phyloP scores from a whole-genome alignment of 2,113 vertebrate genomes.

The Leucopternis melanops region DNA sequence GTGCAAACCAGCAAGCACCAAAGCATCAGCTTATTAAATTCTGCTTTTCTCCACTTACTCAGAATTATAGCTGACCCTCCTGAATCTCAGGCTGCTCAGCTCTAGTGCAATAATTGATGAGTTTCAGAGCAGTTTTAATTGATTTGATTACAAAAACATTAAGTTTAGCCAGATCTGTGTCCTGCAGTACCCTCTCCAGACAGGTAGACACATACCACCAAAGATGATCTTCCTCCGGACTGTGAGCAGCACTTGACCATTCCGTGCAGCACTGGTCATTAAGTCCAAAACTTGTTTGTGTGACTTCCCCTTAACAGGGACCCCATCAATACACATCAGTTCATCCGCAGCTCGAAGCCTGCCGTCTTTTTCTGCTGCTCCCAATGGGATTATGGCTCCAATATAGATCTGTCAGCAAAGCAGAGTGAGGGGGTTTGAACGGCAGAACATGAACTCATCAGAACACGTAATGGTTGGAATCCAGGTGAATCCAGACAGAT shows the following conservation, averaged over 20 bases:
- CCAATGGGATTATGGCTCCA: conserved; percentile 92
- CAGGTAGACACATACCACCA: conserved; percentile 72
- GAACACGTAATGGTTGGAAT: not conserved
- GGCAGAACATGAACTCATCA: not conserved
- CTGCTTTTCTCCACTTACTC: not conserved
- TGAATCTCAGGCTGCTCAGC: not conserved
- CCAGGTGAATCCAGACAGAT: not conserved
- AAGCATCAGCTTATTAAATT: not conserved
- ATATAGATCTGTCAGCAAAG: conserved; percentile 86
- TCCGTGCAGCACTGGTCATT: conserved; percentile 94
- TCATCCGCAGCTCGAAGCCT: conserved; percentile 92
- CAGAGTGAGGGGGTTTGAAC: not conserved
- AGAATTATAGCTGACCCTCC: not conserved
- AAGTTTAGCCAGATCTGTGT: not conserved
- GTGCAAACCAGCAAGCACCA: not conserved
- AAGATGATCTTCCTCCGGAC: conserved; percentile 86
- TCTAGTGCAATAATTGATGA: not conserved
- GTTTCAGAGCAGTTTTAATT: not conserved
- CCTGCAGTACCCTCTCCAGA: not conserved
- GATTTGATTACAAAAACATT: no score
- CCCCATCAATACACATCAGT: conserved; percentile 91
- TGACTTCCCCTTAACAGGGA: conserved; percentile 90
- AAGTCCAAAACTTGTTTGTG: conserved; percentile 96
- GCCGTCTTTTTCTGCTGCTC: conserved; percentile 92
- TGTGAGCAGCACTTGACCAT: conserved; percentile 91